Base-by-base conservation (phyloP, 1,140 invertebrate genomes). In the Andrena cerasifolii region DNA sequence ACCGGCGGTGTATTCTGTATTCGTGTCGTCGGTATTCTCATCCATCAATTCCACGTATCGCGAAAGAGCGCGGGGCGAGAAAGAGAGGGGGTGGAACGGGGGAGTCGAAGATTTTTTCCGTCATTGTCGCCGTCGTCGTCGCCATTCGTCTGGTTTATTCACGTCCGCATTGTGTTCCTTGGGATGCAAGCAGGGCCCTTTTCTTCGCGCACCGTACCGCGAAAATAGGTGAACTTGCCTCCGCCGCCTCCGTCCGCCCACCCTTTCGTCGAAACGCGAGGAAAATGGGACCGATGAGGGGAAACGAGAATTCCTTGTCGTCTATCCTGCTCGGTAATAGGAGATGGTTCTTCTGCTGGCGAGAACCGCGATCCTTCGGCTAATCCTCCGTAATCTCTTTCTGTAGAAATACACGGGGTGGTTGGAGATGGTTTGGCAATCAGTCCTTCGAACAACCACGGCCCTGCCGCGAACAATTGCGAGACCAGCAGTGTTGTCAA, bases 21-120 rank as follows among this genome's bases (percentile, higher is more conserved):
- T 80, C 81, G 77, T 45, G 62, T 71, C 66, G 71, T 76, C 71
- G 36, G 70, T 62, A 80, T 83, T 84, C 72, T 83, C 82, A 80
- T 84, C 82, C 74, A 84, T 84, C 82, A 84, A 84, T 83, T 83
- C 72, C 61, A 84, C 67, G 72, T 79, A 79, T 73, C 71, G 36
- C 33, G 65, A 71, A 71, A 67, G 53, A 71, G 54, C 36, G 49
- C 70, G 53, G n/a, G 24, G 16, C 10, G 8, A 21, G 0, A 47
- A 10, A 14, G 33, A 58, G 21, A 3, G 49, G 26, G 8, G n/a
- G 21, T 7, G 40, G 18, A 18, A 3, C 59, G 16, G 24, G n/a
- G n/a, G 33, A 45, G 36, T 71, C 66, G 75, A 77, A 77, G 45
- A 71, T 71, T 61, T 61, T 75, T 76, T 71, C 47, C 74, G 43